Conservation (phyloP, 2,888 invertebrate species). For the Pherbina coryleti region DNA sequence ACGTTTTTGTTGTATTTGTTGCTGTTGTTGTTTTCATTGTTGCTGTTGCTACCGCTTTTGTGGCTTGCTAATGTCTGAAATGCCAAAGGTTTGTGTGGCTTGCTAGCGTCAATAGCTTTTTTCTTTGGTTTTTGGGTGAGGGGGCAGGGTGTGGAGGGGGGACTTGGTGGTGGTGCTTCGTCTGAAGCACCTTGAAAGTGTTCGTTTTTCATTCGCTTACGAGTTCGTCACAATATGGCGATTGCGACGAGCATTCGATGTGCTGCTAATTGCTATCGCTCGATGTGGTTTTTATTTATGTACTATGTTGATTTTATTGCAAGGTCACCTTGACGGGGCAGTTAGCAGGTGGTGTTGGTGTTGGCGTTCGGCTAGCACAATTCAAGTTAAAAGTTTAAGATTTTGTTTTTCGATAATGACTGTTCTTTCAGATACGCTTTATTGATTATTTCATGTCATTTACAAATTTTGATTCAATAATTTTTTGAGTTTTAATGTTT, state of each 20-base stretch:
- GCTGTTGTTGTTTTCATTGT: not conserved
- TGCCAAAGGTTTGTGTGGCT: constrained; percentile 19
- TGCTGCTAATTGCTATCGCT: constrained; percentile 1
- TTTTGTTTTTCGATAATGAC: not conserved
- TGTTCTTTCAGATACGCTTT: not conserved
- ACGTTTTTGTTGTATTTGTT: not conserved
- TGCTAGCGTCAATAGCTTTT: not conserved
- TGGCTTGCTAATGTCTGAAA: constrained; percentile 7
- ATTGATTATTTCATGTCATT: not conserved
- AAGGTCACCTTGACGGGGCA: constrained; percentile 11
- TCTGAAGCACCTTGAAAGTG: not conserved
- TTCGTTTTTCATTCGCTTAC: not conserved
- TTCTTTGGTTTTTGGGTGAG: not conserved
- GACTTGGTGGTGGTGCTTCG: not conserved
- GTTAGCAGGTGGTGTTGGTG: not conserved
- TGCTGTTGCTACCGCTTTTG: not conserved
- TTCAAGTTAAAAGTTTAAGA: too few relatives aligned
- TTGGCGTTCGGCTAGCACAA: not conserved
- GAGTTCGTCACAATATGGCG: constrained; percentile 15
- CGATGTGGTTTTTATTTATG: not conserved
- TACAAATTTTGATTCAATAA: not conserved
- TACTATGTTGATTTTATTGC: not conserved
- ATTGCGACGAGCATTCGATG: not conserved
- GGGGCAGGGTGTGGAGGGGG: not conserved
- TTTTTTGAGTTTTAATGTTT: not conserved